Percentiles rank a stretch among this genome's conserved stretches.
These are phyloP conservation scores for Panagrolaimus sp. DNA, from an alignment of 1,140 invertebrate genomes.

Conservation along the genomic window DNA sequence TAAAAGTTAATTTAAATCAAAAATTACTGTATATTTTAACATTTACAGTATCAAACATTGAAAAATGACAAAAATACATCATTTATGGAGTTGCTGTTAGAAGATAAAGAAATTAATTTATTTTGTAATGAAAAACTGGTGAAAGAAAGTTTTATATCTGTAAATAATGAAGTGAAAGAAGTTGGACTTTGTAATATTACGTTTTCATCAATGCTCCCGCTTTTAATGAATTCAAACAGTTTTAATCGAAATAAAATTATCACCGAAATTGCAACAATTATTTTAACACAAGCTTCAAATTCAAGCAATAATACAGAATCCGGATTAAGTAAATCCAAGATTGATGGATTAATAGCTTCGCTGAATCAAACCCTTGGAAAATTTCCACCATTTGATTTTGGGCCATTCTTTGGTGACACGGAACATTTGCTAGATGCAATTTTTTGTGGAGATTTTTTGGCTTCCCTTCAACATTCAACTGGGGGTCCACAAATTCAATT, in stretches of 20 bases:
- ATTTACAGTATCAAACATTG: slow-evolving; percentile 4
- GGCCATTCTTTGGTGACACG: not conserved
- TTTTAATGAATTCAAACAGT: not conserved
- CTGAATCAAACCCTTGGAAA: not conserved
- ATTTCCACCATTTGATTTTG: slow-evolving; percentile 10
- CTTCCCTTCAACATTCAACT: not conserved
- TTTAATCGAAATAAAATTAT: not conserved
- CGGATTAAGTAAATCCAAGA: no score
- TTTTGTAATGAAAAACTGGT: not conserved
- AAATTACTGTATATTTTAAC: no score
- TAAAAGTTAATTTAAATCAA: no score
- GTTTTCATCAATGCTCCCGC: not conserved
- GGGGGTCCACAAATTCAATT: not conserved
- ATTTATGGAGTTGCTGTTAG: not conserved
- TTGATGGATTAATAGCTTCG: not conserved
- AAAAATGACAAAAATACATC: not conserved
- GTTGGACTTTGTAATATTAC: not conserved
- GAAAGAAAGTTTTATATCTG: not conserved
- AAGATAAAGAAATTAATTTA: not conserved
- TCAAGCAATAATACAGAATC: no score
- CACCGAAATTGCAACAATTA: not conserved
- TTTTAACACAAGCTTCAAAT: no score
- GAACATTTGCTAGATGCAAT: slow-evolving; percentile 18
- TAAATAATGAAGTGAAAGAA: slow-evolving; percentile 1
- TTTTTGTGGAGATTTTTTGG: slow-evolving; percentile 27